Evolutionary conservation across 2,888 invertebrate genomes (phyloP), one percentile per base, ranked within the genome.

Genomic region (Blera fallax): DNA sequence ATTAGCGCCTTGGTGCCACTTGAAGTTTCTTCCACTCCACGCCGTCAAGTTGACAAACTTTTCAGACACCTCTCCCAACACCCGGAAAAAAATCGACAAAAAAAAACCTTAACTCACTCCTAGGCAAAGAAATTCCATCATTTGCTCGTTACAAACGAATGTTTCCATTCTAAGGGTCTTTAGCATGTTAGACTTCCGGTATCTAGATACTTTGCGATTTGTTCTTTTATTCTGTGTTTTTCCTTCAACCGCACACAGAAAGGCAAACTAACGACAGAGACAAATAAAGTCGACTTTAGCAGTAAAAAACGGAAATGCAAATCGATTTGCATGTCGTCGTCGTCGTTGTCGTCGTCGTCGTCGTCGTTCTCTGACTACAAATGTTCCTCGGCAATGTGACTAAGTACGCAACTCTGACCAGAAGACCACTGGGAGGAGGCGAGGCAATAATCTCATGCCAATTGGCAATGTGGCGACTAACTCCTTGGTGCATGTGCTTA

Each of bases 251-350:
- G 16, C 24, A 27, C n/a, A n/a, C n/a, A n/a, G n/a, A 48, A 34
- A 10, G 29, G 29, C 32, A 40, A 79, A 72, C 43, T 34, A 67
- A 67, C 43, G 78, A 72, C 43, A 34, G 62, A 58, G 52, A 65
- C 77, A 70, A 82, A 82, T 82, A 82, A 65, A 82, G 50, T 70
- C 48, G 48, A 78, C 58, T 58, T 65, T 65, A 21, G 24, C 32
- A n/a, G 27, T n/a, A 3, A 21, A 10, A 81, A 81, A 77, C 85
- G 85, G 85, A 85, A 81, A 85, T 85, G 85, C 85, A 85, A 85
- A 85, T 85, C 85, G 80, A 85, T 85, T 81, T 77, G 85, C 56
- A 79, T 81, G 76, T 85, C 79, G 45, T 73, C 40, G 62, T 60
- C 48, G 4, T 4, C 24, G 4, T 24, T 29, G 67, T 72, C 32